These are phyloP conservation scores for Isurus oxyrinchus DNA, from an alignment of 2,113 vertebrate species.

Conservation along the genomic window DNA sequence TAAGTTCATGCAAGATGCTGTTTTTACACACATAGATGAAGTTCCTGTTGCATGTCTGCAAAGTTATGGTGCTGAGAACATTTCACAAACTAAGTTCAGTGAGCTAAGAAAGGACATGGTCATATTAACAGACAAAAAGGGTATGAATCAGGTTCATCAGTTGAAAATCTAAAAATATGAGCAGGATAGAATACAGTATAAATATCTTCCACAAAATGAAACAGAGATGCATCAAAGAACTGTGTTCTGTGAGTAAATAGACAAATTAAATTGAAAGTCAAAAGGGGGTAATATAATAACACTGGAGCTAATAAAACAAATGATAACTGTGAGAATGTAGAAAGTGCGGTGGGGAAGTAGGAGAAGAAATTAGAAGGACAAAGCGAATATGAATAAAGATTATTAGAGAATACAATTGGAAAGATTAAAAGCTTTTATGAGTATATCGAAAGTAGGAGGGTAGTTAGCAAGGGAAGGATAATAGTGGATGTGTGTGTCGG, in stretches of 20 bases:
- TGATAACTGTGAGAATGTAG: background rate
- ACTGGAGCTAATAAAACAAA: background rate
- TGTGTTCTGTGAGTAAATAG: background rate
- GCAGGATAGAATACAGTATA: background rate
- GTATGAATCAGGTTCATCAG: background rate
- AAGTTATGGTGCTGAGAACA: background rate
- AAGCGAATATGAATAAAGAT: background rate
- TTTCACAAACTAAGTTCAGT: background rate
- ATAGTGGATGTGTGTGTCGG: background rate
- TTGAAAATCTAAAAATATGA: background rate
- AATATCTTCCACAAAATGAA: background rate
- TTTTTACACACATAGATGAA: background rate
- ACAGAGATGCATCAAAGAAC: background rate
- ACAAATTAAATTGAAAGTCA: background rate
- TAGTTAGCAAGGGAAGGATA: background rate
- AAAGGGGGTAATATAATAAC: background rate
- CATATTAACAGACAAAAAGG: background rate
- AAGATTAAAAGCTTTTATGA: background rate
- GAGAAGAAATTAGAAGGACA: background rate
- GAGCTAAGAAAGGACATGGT: background rate
- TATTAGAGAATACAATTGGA: background rate
- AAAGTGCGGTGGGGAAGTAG: background rate
- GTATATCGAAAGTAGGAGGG: background rate
- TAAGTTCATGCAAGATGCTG: no score
- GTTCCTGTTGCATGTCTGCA: background rate